Evolutionary conservation across 30 jellyfish, hydroid and myxozoan species (phyloP).

Genomic region (Aurelia sp.): DNA sequence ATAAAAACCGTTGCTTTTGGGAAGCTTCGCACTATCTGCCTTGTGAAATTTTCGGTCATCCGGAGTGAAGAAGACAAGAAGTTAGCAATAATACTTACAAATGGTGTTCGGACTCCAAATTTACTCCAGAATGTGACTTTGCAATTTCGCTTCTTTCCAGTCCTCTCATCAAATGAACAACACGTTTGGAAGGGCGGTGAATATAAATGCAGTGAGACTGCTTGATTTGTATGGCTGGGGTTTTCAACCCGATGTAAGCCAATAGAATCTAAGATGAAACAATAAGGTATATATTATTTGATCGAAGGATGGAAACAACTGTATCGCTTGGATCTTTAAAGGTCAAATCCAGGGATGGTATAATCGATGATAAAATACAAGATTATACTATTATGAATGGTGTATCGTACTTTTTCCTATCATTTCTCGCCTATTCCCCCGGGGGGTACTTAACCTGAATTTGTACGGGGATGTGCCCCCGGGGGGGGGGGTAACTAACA

Average conservation of each 20-base stretch:
- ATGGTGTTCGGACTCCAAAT: conserved; percentile 88
- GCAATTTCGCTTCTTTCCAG: conserved; percentile 83
- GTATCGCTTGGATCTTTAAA: too few species aligned
- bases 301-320: neutral
- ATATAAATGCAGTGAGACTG: conserved; percentile 89
- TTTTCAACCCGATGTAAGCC: conserved; percentile 98
- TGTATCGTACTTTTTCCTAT: too few species aligned
- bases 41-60: neutral
- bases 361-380: too few species aligned
- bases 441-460: too few species aligned
- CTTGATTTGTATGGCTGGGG: conserved; percentile 82
- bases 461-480: too few species aligned
- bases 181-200: conserved; percentile 92
- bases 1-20: too few species aligned
- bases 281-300: neutral
- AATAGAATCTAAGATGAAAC: conserved; percentile 71
- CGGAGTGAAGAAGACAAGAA: neutral
- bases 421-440: too few species aligned
- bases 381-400: too few species aligned
- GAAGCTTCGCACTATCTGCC: neutral
- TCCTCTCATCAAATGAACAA: conserved; percentile 87
- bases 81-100: conserved; percentile 37
- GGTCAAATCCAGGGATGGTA: too few species aligned
- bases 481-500: too few species aligned
- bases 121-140: conserved; percentile 92